These are phyloP conservation scores for Neodon shergylaensis DNA, from an alignment of 2,113 vertebrate genomes.

Conservation along the genomic window DNA sequence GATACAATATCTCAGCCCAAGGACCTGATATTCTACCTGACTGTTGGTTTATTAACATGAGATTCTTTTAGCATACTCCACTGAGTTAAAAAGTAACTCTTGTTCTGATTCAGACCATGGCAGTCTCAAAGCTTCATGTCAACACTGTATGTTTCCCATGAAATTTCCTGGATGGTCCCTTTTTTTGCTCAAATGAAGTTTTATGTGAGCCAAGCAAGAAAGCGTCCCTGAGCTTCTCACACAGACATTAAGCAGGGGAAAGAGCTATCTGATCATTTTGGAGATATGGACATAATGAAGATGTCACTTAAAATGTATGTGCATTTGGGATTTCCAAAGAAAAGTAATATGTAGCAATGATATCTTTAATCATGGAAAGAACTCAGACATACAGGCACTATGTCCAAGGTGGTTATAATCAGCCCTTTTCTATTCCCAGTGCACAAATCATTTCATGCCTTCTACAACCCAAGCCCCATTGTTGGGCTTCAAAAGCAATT, in stretches of 20 bases:
- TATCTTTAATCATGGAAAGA: slow-evolving; percentile 96
- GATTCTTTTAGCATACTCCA: slow-evolving; percentile 63
- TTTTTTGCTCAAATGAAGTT: slow-evolving; percentile 68
- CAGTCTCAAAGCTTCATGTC: slow-evolving; percentile 52
- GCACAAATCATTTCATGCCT: slow-evolving; percentile 96
- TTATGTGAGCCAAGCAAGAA: slow-evolving; percentile 48
- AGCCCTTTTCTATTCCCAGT: slow-evolving; percentile 93
- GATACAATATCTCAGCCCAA: neutral
- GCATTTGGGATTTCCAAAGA: slow-evolving; percentile 89
- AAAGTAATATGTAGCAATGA: slow-evolving; percentile 93
- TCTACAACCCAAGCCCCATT: slow-evolving; percentile 92
- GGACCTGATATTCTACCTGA: neutral
- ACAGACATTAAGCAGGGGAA: slow-evolving; percentile 79
- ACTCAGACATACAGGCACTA: slow-evolving; percentile 89
- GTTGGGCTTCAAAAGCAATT: slow-evolving; percentile 99
- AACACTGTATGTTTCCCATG: slow-evolving; percentile 71
- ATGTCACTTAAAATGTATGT: slow-evolving; percentile 91
- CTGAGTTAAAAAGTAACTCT: neutral
- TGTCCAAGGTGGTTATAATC: slow-evolving; percentile 95
- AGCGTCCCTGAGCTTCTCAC: slow-evolving; percentile 59
- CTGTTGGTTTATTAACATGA: neutral
- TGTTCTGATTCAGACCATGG: slow-evolving; percentile 47
- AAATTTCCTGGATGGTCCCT: slow-evolving; percentile 14
- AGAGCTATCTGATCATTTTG: slow-evolving; percentile 79
- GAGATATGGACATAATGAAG: slow-evolving; percentile 85